Conservation (phyloP, 2,797 vertebrate genomes). For the Pipistrellus kuhlii region DNA sequence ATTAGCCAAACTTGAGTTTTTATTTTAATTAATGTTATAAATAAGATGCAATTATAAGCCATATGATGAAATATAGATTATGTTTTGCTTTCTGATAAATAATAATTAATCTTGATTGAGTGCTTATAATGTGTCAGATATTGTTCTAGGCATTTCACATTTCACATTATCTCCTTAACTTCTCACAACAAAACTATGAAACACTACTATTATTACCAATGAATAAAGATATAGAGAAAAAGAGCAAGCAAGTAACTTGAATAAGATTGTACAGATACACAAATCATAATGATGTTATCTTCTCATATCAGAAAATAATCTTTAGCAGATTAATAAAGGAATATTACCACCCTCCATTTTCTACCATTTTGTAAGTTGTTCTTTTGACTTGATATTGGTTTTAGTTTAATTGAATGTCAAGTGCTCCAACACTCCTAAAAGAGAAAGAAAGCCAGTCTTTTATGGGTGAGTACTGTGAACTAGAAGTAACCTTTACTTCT, state of each 20-base stretch:
- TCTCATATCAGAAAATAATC: conserved; percentile 28
- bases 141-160: background rate
- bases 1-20: background rate
- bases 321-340: background rate
- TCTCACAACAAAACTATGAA: background rate
- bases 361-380: background rate
- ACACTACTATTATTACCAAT: background rate
- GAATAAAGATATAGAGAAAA: background rate
- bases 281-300: background rate
- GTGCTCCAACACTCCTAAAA: background rate
- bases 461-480: background rate
- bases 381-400: background rate
- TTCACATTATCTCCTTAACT: background rate
- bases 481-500: background rate
- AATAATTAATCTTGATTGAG: background rate
- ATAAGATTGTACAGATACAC: background rate
- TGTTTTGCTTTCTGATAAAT: background rate
- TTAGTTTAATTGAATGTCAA: background rate
- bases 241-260: background rate
- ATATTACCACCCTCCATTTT: background rate
- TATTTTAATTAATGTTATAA: background rate
- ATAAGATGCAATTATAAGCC: background rate
- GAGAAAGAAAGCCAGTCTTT: background rate
- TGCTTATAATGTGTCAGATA: background rate
- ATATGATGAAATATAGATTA: background rate